Percentiles rank a stretch among this genome's conserved stretches.
phyloP scores from a whole-genome alignment of 37 sponge, comb jelly and placozoan species.

The Oscarella lobularis region DNA sequence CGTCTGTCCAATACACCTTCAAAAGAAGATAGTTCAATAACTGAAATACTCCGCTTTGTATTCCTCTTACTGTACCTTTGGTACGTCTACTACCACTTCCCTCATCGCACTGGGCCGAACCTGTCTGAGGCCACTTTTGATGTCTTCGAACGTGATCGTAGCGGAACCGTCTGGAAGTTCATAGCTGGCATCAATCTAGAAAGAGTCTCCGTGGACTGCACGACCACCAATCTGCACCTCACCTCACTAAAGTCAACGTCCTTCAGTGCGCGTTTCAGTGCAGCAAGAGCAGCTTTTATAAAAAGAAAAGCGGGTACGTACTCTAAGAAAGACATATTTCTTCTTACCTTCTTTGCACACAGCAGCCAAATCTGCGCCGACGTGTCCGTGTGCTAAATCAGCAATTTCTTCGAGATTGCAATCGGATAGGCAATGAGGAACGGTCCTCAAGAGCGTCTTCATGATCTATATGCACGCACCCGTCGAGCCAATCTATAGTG shows the following conservation, averaged over 20 bases:
- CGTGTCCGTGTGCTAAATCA: slow-evolving; percentile 72
- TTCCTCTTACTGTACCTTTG: slow-evolving; percentile 68
- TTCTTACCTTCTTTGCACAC: slow-evolving; percentile 57
- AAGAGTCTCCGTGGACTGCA: too few relatives aligned
- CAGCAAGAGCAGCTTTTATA: slow-evolving; percentile 25
- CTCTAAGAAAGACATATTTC: neutral
- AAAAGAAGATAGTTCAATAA: neutral
- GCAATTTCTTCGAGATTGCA: slow-evolving; percentile 23
- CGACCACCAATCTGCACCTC: too few relatives aligned
- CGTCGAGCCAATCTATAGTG: neutral
- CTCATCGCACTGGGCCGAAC: slow-evolving; percentile 88
- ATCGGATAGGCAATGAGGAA: neutral
- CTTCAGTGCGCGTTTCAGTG: slow-evolving; percentile 11
- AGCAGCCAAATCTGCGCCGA: slow-evolving; percentile 71
- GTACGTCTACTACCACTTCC: slow-evolving; percentile 83
- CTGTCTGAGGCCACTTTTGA: slow-evolving; percentile 37
- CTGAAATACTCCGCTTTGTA: neutral
- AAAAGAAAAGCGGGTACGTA: neutral
- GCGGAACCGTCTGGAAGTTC: neutral
- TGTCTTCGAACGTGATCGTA: slow-evolving; percentile 19
- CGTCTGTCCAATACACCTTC: slow-evolving; percentile 77
- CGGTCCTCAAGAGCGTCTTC: neutral
- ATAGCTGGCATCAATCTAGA: slow-evolving; percentile 1
- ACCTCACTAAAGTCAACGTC: slow-evolving; percentile 1
- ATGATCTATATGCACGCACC: neutral